Evolutionary conservation across 2,888 invertebrate genomes (phyloP).

Genomic region (Aporophyla nigra): DNA sequence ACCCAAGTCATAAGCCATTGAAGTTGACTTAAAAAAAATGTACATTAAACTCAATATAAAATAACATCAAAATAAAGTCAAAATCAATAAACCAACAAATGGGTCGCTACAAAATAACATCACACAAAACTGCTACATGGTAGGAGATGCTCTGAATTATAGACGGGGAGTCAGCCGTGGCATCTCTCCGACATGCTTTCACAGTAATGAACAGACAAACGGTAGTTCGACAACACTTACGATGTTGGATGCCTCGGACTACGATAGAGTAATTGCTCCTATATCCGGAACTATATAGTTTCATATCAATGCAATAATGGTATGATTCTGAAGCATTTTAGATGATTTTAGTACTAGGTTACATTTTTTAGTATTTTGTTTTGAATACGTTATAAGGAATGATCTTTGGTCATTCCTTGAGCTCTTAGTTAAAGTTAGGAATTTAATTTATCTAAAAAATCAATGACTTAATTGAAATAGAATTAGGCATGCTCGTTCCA

Average conservation of each 20-base stretch:
- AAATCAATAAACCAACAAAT: conserved; percentile 20
- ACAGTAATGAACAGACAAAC: conserved; percentile 82
- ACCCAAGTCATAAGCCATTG: not conserved
- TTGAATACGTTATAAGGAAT: not conserved
- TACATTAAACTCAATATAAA: not conserved
- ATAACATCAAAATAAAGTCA: conserved; percentile 10
- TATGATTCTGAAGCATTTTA: not conserved
- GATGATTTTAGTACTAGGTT: not conserved
- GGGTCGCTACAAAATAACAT: conserved; percentile 61
- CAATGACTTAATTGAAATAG: not conserved
- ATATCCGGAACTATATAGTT: conserved; percentile 70
- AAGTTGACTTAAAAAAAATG: not conserved
- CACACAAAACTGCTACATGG: conserved; percentile 72
- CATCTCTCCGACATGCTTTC: conserved; percentile 80
- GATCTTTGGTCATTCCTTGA: not conserved
- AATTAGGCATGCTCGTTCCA: not conserved
- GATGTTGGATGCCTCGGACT: conserved; percentile 71
- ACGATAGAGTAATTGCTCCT: conserved; percentile 81
- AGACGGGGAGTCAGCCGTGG: conserved; percentile 65
- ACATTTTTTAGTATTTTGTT: not conserved
- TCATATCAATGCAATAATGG: conserved; percentile 15
- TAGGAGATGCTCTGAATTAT: conserved; percentile 80
- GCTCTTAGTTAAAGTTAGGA: not conserved
- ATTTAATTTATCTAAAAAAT: not conserved
- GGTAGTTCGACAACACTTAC: conserved; percentile 69